Percentiles rank a stretch among this genome's conserved stretches.
Evolutionary conservation across 1,140 invertebrate species (phyloP).

Genomic region (Campoletis sonorensis): DNA sequence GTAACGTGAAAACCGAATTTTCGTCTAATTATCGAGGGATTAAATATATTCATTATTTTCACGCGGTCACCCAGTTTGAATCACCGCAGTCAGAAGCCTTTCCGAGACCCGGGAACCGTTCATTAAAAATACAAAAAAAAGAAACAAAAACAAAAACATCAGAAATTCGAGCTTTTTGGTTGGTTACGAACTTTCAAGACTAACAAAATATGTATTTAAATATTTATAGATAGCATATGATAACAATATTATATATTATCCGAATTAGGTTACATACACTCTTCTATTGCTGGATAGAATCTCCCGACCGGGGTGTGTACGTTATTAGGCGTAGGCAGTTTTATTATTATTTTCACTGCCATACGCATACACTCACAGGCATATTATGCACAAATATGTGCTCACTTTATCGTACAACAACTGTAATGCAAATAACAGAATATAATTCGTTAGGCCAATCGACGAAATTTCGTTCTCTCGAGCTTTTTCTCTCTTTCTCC

Average conservation of each 20-base stretch:
- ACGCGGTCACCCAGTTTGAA: slow-evolving; percentile 51
- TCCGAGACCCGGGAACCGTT: slow-evolving; percentile 58
- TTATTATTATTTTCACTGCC: slow-evolving; percentile 71
- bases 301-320: slow-evolving; percentile 71
- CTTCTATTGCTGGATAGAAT: slow-evolving; percentile 75
- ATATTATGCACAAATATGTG: slow-evolving; percentile 72
- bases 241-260: slow-evolving; percentile 72
- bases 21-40: too few species aligned
- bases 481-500: background rate
- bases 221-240: slow-evolving; percentile 39
- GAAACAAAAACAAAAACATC: background rate
- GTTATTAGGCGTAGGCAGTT: slow-evolving; percentile 70
- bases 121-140: background rate
- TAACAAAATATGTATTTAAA: slow-evolving; percentile 51
- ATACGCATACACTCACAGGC: slow-evolving; percentile 66
- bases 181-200: slow-evolving; percentile 35
- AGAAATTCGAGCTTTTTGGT: background rate
- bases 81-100: slow-evolving; percentile 54
- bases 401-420: slow-evolving; percentile 72
- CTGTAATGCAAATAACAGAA: slow-evolving; percentile 76
- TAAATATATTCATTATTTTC: background rate
- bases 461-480: slow-evolving; percentile 65
- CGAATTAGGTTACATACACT: slow-evolving; percentile 76
- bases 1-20: slow-evolving; percentile 34
- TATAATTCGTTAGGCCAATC: slow-evolving; percentile 73